phyloP scores from a whole-genome alignment of 64 coral and sea anemone species.

The Montipora foliosa region DNA sequence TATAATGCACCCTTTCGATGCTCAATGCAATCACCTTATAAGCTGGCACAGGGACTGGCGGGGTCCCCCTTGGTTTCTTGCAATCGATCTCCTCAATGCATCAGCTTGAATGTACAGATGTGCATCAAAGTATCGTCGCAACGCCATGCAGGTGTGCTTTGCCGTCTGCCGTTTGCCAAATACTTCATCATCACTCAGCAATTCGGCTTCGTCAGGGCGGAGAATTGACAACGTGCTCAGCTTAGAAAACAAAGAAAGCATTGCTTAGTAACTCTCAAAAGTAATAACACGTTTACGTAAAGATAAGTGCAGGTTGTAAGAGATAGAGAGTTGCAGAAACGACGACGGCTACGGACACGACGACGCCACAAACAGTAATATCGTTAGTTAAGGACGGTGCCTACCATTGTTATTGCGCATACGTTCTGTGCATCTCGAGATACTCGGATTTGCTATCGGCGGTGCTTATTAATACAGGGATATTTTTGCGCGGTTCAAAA shows the following conservation, averaged over 20 bases:
- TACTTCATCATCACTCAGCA: constrained; percentile 95
- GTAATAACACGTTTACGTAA: too few species aligned
- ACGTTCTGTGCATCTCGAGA: too few species aligned
- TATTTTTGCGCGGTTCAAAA: too few species aligned
- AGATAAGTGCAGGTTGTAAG: too few species aligned
- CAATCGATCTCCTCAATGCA: constrained; percentile 73
- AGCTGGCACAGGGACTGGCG: constrained; percentile 82
- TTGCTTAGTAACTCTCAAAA: too few species aligned
- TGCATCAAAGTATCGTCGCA: constrained; percentile 93
- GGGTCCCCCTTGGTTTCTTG: constrained; percentile 72
- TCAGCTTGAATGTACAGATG: constrained; percentile 87
- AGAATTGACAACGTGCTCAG: constrained; percentile 92
- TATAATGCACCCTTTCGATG: not conserved
- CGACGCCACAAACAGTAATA: too few species aligned
- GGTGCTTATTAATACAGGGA: too few species aligned
- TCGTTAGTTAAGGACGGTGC: too few species aligned
- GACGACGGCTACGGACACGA: too few species aligned
- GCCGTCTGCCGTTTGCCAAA: constrained; percentile 90
- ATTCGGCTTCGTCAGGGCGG: constrained; percentile 85
- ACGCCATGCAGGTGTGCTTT: constrained; percentile 90
- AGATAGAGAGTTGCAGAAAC: too few species aligned
- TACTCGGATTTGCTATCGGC: too few species aligned
- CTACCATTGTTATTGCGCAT: too few species aligned
- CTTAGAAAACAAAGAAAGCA: constrained; percentile 17
- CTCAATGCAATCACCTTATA: constrained; percentile 79